Percentiles rank a stretch among this genome's conserved stretches.
Conservation (phyloP, 2,888 invertebrate genomes). For the Ochropleura plecta region DNA sequence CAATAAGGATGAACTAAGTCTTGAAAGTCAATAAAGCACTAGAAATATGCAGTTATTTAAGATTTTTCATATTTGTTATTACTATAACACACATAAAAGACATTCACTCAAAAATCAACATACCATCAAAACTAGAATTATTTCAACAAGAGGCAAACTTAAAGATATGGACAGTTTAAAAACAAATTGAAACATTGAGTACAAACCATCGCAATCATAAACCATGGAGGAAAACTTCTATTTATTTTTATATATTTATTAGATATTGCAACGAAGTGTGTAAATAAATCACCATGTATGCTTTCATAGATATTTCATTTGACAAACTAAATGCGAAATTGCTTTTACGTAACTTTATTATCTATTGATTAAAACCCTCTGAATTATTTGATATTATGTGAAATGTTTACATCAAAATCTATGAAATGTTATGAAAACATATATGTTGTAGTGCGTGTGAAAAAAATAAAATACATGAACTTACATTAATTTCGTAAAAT, state of each 20-base stretch:
- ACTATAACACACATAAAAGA: constrained; percentile 75
- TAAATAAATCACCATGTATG: constrained; percentile 69
- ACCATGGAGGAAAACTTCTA: constrained; percentile 73
- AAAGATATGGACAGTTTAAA: constrained; percentile 81
- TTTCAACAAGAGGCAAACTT: constrained; percentile 75
- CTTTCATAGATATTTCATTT: constrained; percentile 65
- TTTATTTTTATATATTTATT: constrained; percentile 68
- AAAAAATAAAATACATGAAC: constrained; percentile 58
- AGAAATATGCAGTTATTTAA: constrained; percentile 82
- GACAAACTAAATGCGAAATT: constrained; percentile 60
- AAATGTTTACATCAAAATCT: constrained; percentile 38
- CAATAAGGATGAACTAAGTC: constrained; percentile 69
- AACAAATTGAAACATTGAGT: constrained; percentile 85
- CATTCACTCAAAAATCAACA: constrained; percentile 77
- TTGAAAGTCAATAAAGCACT: constrained; percentile 87
- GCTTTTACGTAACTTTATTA: constrained; percentile 49
- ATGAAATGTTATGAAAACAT: constrained; percentile 66
- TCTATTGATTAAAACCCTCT: constrained; percentile 36
- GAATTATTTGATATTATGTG: constrained; percentile 38
- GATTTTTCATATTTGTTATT: constrained; percentile 86
- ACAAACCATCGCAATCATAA: constrained; percentile 79
- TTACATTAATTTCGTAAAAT: constrained; percentile 63
- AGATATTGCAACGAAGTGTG: constrained; percentile 74
- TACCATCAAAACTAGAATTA: constrained; percentile 69
- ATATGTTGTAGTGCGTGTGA: constrained; percentile 57